phyloP scores from a whole-genome alignment of 2,797 vertebrate genomes.

The Gallinago stenura region DNA sequence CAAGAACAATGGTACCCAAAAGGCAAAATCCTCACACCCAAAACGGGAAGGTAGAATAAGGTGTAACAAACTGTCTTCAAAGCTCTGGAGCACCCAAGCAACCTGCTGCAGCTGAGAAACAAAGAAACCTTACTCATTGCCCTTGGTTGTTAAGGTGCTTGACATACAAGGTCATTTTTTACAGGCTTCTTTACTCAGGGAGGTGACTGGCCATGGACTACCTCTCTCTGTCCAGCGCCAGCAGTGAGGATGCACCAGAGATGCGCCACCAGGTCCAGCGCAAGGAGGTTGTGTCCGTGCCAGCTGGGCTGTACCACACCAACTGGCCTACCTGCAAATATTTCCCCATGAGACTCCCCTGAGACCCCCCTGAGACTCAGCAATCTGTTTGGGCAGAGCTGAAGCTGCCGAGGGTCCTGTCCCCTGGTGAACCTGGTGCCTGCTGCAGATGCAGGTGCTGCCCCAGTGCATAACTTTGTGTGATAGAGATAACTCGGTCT shows the following conservation, averaged over 20 bases:
- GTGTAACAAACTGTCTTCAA: not conserved
- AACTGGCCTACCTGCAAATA: not conserved
- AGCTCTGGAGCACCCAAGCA: not conserved
- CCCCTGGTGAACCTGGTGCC: accelerated
- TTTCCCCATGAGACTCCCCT: not conserved
- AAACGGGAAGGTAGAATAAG: not conserved
- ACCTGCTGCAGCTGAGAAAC: not conserved
- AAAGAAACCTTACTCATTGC: not conserved
- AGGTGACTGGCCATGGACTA: not conserved
- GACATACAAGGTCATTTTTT: accelerated
- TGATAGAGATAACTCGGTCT: not conserved
- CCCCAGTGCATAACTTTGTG: not conserved
- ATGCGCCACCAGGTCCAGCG: accelerated
- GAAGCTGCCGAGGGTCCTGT: not conserved
- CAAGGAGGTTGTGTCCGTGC: accelerated
- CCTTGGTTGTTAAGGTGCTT: not conserved
- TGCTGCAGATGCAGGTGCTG: accelerated
- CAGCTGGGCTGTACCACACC: not conserved
- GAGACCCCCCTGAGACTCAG: not conserved
- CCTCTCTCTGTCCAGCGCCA: not conserved
- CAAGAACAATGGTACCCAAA: not conserved
- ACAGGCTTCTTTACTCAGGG: not conserved
- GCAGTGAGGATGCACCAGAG: not conserved
- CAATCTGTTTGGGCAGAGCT: accelerated
- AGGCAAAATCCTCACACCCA: not conserved